Evolutionary conservation across 2,113 vertebrate genomes (phyloP).

Genomic region (Gasterosteus nipponicus): DNA sequence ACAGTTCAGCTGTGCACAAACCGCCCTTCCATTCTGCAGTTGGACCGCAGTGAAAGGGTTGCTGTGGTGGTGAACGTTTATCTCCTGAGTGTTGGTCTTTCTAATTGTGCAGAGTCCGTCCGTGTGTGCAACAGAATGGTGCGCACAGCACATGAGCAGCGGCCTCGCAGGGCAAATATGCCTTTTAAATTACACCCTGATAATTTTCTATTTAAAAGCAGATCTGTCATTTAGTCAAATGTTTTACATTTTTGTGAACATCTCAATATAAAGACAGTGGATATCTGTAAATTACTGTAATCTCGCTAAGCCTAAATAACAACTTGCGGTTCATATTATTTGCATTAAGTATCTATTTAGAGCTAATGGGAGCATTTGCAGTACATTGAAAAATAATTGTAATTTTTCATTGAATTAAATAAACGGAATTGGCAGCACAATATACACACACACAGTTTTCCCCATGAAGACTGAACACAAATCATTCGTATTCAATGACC

Average conservation of each 20-base stretch:
- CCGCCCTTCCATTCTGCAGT: neutral
- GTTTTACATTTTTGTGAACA: conserved; percentile 3
- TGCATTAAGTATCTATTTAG: conserved; percentile 1
- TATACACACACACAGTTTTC: conserved; percentile 6
- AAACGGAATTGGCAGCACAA: conserved; percentile 6
- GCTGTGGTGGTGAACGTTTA: neutral
- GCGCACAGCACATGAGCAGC: neutral
- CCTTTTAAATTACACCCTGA: conserved; percentile 1
- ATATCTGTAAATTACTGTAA: conserved; percentile 17
- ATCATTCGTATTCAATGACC: neutral
- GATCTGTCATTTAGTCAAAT: neutral
- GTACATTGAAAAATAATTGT: conserved; percentile 12
- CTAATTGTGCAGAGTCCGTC: neutral
- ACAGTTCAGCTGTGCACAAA: neutral
- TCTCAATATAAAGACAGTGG: conserved; percentile 1
- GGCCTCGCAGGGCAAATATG: neutral
- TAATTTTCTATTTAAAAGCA: neutral
- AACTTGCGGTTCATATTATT: conserved; percentile 16
- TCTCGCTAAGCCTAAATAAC: neutral
- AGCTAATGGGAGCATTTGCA: conserved; percentile 17
- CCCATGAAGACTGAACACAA: neutral
- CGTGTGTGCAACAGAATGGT: neutral
- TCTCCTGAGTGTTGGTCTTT: neutral
- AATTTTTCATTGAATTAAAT: conserved; percentile 5
- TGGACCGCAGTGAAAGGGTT: neutral